These are phyloP conservation scores for Corythucha ciliata DNA, from an alignment of 2,888 invertebrate species.

Conservation along the genomic window DNA sequence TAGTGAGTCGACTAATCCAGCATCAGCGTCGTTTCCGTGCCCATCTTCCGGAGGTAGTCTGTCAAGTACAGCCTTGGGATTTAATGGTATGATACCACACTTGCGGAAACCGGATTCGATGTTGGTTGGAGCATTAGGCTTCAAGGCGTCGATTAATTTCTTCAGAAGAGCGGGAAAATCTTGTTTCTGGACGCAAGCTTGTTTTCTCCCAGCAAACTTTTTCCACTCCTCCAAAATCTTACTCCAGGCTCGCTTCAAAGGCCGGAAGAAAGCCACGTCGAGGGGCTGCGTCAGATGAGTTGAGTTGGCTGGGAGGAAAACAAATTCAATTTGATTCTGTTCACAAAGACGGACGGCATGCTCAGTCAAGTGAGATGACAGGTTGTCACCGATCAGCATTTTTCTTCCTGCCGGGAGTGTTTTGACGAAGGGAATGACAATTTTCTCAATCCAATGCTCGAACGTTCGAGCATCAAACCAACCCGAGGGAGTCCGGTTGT, in stretches of 20 bases:
- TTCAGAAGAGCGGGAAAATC: conserved; percentile 24
- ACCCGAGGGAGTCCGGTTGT: conserved; percentile 40
- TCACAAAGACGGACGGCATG: conserved; percentile 24
- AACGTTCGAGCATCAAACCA: conserved; percentile 40
- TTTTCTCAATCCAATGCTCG: conserved; percentile 38
- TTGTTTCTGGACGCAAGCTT: conserved; percentile 21
- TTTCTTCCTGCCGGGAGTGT: conserved; percentile 20
- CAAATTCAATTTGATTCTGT: conserved; percentile 34
- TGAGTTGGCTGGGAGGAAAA: conserved; percentile 34
- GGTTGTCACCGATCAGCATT: conserved; percentile 28
- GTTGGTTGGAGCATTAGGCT: no score
- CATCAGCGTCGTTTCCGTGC: no score
- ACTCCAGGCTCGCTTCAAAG: conserved; percentile 33
- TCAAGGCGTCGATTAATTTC: no score
- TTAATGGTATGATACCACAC: no score
- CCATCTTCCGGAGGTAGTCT: no score
- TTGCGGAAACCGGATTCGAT: no score
- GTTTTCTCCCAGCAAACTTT: conserved; percentile 18
- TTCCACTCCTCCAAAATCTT: conserved; percentile 19
- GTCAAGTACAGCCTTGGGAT: no score
- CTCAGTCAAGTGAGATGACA: conserved; percentile 27
- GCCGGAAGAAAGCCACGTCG: conserved; percentile 34
- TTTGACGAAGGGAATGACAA: conserved; percentile 32
- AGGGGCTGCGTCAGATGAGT: conserved; percentile 33
- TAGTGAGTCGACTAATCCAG: no score